A percentile compares a stretch with the other conserved stretches of the same genome.
phyloP scores from a whole-genome alignment of 2,888 invertebrate genomes.

The Amiota minor region DNA sequence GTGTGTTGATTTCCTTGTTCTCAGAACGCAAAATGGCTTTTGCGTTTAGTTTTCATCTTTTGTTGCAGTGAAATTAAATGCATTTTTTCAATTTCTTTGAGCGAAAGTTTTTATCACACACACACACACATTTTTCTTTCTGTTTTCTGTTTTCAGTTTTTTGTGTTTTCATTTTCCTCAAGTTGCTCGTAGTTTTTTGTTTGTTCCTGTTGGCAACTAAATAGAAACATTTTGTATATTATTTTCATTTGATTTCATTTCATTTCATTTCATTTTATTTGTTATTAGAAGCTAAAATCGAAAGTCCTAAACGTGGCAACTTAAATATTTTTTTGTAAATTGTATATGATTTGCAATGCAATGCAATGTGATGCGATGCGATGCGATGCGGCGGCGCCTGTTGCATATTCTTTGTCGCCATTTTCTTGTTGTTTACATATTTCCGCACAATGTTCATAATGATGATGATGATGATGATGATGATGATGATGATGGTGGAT shows the following conservation, averaged over 20 bases:
- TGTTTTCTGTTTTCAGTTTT: slow-evolving; percentile 37
- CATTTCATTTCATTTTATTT: neutral
- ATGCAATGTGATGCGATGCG: slow-evolving; percentile 2
- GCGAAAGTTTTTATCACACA: slow-evolving; percentile 49
- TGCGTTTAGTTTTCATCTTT: neutral
- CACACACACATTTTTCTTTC: slow-evolving; percentile 31
- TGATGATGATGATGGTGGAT: too few relatives aligned
- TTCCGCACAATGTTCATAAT: slow-evolving; percentile 51
- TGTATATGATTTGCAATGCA: slow-evolving; percentile 1
- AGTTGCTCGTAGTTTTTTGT: neutral
- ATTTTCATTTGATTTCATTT: slow-evolving; percentile 13
- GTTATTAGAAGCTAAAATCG: slow-evolving; percentile 42
- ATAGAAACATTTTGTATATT: neutral
- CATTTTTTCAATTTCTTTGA: slow-evolving; percentile 39
- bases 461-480: neutral
- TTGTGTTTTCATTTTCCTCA: too few relatives aligned
- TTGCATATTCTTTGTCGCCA: slow-evolving; percentile 30
- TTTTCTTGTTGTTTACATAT: slow-evolving; percentile 52
- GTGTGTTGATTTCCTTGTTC: slow-evolving; percentile 1
- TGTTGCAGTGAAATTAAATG: neutral
- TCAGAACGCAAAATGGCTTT: neutral
- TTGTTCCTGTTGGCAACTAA: slow-evolving; percentile 21
- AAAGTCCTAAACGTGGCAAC: slow-evolving; percentile 44
- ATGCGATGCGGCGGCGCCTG: slow-evolving; percentile 28
- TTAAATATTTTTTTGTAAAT: neutral